Evolutionary conservation across 2,113 vertebrate genomes (phyloP), one percentile per base, ranked within the genome.

Genomic region (Barbus barbus): DNA sequence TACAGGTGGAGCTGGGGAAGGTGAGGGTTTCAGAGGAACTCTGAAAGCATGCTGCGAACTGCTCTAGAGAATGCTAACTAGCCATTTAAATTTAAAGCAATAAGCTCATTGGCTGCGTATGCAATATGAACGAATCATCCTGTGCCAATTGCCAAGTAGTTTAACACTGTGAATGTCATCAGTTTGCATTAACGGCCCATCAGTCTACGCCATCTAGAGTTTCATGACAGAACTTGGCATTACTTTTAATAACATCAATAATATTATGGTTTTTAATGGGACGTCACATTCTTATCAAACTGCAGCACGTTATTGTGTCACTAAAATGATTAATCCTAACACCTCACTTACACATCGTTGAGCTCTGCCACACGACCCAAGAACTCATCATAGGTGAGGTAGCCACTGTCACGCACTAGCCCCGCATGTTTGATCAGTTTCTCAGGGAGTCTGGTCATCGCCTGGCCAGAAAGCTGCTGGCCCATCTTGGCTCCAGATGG

Each of bases 321-420:
- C 8, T 71, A 18, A 24, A 33, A 36, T 41, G 3, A 51, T 46
- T 56, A 2, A 78, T 14, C 28, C 20, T 51, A 11, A 85, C 63
- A 18, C 12, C 22, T 5, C 6, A 87, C 97, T 97, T 96, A 99
- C 98, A 97, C 94, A 38, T 99, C 98, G 85, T 98, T 99, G 24
- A 99, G 96, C 90, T 99, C 98, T 58, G 97, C 95, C 84, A 99
- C 95, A 91, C 97, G 94, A n/a, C 94, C 98, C 92, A 99, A 94
- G 93, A 99, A 99, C 90, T 99, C 97, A 90, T 99, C 98, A 16
- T 99, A 99, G 7, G 95, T 98, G 85, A 99, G 95, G 91, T 95
- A 95, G 88, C 97, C 94, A 89, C 97, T 97, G 90, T 99, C 98
- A 58, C 96, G 96, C 84, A 98, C 95, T 91, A 99, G 88, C 80